Percentiles rank a stretch among this genome's conserved stretches.
Evolutionary conservation across 2,797 vertebrate species (phyloP).

Genomic region (Tokudaia muenninki): DNA sequence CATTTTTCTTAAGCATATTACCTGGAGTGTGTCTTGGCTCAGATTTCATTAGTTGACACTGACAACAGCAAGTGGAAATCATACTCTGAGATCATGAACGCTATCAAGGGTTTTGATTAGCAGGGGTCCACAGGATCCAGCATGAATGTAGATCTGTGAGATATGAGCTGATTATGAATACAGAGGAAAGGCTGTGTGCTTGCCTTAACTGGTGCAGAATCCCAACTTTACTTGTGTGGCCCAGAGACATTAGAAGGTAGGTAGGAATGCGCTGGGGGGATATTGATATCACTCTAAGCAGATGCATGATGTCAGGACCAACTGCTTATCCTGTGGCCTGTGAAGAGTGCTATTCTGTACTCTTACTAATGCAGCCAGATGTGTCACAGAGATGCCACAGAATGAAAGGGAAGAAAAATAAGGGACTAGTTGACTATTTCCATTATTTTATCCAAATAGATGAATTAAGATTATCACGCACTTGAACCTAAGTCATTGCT

Average conservation of each 20-base stretch:
- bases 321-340: neutral
- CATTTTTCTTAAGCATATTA: slow-evolving; percentile 28
- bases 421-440: neutral
- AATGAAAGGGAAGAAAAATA: neutral
- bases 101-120: neutral
- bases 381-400: neutral
- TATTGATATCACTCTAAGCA: neutral
- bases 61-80: neutral
- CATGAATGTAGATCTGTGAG: neutral
- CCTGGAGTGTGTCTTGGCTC: neutral
- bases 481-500: neutral
- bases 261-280: neutral
- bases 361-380: neutral
- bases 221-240: neutral
- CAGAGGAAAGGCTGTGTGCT: neutral
- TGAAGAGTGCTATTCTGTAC: neutral
- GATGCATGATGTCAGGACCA: neutral
- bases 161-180: neutral
- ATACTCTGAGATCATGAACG: neutral
- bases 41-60: neutral
- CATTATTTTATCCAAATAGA: neutral
- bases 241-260: neutral
- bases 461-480: slow-evolving; percentile 11
- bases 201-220: neutral
- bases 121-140: neutral